Evolutionary conservation across 2,797 vertebrate species (phyloP).

Genomic region (Lepilemur ruficaudatus): DNA sequence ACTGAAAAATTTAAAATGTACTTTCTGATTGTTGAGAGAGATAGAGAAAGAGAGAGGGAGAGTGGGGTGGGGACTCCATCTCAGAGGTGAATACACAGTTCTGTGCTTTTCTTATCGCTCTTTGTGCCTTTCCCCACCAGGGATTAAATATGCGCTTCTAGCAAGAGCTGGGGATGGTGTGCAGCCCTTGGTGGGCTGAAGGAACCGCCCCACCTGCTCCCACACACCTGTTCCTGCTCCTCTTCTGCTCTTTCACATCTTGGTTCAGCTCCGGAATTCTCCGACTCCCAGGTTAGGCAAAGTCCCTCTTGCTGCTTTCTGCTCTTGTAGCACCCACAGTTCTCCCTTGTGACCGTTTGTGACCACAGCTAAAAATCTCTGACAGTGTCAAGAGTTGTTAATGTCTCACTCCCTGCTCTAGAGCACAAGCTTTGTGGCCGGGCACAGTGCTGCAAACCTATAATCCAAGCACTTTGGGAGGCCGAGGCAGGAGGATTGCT

Average conservation of each 20-base stretch:
- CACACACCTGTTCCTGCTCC: not conserved
- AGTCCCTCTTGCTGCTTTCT: not conserved
- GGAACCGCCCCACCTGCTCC: accelerated
- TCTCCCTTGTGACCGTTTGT: not conserved
- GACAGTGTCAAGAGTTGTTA: not conserved
- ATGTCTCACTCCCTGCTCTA: not conserved
- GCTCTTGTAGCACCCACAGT: not conserved
- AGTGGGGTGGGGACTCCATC: too few relatives aligned
- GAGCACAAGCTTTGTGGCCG: not conserved
- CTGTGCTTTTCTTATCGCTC: not conserved
- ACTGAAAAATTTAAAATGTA: not conserved
- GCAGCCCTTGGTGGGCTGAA: not conserved
- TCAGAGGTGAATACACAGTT: not conserved
- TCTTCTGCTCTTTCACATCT: not conserved
- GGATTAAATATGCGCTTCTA: not conserved
- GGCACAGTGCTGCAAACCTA: too few relatives aligned
- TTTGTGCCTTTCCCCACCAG: not conserved
- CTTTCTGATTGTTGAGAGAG: not conserved
- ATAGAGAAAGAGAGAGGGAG: not conserved
- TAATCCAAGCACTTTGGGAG: too few relatives aligned
- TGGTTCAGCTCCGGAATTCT: not conserved
- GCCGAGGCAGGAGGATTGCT: too few relatives aligned
- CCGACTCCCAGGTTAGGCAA: too few relatives aligned
- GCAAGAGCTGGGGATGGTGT: not conserved
- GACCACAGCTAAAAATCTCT: not conserved